These are phyloP conservation scores for Balanococcus diminutus DNA, from an alignment of 2,888 invertebrate species.

Conservation along the genomic window DNA sequence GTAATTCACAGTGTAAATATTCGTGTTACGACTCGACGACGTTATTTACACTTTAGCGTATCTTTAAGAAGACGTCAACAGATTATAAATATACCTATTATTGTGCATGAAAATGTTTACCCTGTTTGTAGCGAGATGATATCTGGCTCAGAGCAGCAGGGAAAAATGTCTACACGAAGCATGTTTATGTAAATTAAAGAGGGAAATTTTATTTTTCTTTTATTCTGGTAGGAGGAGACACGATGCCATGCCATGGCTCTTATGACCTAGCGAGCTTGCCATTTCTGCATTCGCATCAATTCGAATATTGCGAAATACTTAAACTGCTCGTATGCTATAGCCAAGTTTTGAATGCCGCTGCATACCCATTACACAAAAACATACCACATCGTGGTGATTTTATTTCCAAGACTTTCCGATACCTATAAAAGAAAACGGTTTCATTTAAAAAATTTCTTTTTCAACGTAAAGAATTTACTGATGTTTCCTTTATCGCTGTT, in stretches of 20 bases:
- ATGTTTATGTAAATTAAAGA: background rate
- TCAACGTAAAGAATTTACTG: slow-evolving; percentile 39
- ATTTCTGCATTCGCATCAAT: background rate
- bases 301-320: background rate
- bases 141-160: background rate
- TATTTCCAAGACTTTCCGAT: background rate
- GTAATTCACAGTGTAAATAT: background rate
- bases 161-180: background rate
- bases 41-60: background rate
- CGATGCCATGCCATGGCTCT: background rate
- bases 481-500: slow-evolving; percentile 50
- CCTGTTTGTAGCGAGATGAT: background rate
- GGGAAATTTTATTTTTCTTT: background rate
- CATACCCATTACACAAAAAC: background rate
- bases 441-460: slow-evolving; percentile 26
- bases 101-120: background rate
- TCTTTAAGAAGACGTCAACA: background rate
- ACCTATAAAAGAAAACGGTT: background rate
- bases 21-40: background rate
- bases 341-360: background rate
- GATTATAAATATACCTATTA: background rate
- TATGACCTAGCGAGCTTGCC: background rate
- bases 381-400: background rate
- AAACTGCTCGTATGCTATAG: no score
- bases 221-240: background rate